Evolutionary conservation across 2,797 vertebrate genomes (phyloP).

Genomic region (Anas capensis): DNA sequence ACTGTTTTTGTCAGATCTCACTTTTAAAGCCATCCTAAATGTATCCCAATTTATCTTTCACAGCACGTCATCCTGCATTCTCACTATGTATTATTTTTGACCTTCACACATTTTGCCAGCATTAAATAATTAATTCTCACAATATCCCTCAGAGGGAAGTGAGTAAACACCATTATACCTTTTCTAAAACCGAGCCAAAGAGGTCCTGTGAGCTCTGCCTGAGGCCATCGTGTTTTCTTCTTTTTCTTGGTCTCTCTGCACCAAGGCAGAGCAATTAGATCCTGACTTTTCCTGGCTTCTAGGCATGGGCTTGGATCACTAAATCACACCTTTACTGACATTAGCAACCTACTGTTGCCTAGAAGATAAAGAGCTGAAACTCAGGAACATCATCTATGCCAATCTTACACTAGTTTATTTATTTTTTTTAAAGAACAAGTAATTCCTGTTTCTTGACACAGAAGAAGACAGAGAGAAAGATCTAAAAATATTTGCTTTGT

Average conservation of each 20-base stretch:
- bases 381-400: neutral
- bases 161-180: constrained; percentile 19
- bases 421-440: neutral
- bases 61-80: neutral
- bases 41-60: neutral
- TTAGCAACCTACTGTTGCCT: neutral
- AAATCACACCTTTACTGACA: neutral
- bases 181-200: neutral
- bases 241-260: neutral
- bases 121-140: constrained; percentile 26
- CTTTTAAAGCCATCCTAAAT: neutral
- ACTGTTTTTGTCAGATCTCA: neutral
- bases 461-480: neutral
- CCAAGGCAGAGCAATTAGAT: constrained; percentile 32
- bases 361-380: constrained; percentile 14
- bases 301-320: neutral
- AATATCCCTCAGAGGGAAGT: neutral
- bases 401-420: neutral
- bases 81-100: neutral
- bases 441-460: neutral
- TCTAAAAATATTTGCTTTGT: constrained; percentile 35
- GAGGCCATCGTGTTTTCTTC: neutral
- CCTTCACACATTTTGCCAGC: constrained; percentile 7
- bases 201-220: neutral
- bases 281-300: neutral